These are phyloP conservation scores for Eristalis pertinax DNA, from an alignment of 2,888 invertebrate genomes.

Conservation along the genomic window DNA sequence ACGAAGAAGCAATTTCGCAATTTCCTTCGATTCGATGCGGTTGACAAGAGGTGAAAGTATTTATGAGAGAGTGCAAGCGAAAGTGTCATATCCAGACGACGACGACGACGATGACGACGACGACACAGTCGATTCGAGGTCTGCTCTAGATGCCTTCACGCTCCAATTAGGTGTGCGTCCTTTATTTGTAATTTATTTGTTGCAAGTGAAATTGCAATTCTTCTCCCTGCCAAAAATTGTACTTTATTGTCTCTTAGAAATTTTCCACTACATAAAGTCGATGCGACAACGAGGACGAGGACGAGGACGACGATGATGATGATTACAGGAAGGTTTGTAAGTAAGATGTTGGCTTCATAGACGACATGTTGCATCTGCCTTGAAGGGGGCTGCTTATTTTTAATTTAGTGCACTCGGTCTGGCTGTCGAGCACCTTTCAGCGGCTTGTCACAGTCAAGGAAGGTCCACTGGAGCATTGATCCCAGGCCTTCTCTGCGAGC, in stretches of 20 bases:
- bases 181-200: constrained; percentile 69
- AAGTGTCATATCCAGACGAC: constrained; percentile 39
- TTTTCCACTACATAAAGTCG: constrained; percentile 64
- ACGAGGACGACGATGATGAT: too few relatives aligned
- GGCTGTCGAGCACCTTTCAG: too few relatives aligned
- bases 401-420: too few relatives aligned
- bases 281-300: background rate
- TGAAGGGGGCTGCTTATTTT: background rate
- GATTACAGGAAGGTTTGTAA: background rate
- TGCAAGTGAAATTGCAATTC: constrained; percentile 68
- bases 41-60: constrained; percentile 69
- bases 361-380: background rate
- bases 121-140: constrained; percentile 14
- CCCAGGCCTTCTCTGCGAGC: background rate
- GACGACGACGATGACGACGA: too few relatives aligned
- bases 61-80: constrained; percentile 50
- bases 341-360: background rate
- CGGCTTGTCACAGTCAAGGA: too few relatives aligned
- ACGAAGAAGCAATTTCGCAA: constrained; percentile 47
- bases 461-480: too few relatives aligned
- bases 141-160: constrained; percentile 49
- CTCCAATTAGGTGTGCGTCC: constrained; percentile 61
- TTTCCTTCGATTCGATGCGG: constrained; percentile 60
- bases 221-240: constrained; percentile 45
- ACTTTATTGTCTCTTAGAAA: constrained; percentile 32